phyloP scores from a whole-genome alignment of 2,888 invertebrate species.

The Diogma glabrata region DNA sequence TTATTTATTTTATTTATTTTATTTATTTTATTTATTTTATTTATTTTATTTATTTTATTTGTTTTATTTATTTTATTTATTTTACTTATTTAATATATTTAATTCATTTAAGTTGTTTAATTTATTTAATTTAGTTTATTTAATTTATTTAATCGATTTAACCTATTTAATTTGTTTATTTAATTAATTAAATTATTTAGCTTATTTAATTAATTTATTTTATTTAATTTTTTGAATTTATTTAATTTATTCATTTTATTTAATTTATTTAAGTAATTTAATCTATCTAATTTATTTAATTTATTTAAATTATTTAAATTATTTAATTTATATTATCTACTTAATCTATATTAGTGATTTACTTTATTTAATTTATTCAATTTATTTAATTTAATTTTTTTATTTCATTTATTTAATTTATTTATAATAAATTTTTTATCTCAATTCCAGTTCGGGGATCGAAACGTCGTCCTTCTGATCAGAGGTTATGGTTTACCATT shows the following conservation, averaged over 20 bases:
- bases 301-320: background rate
- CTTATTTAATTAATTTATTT: background rate
- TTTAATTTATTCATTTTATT: background rate
- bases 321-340: background rate
- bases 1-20: background rate
- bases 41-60: background rate
- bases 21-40: background rate
- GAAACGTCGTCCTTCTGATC: too few species aligned
- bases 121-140: background rate
- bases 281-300: background rate
- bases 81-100: background rate
- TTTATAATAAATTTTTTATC: too few species aligned
- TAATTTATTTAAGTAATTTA: background rate
- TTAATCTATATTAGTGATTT: background rate
- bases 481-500: too few species aligned
- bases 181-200: background rate
- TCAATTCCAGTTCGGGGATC: too few species aligned
- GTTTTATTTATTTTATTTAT: background rate
- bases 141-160: background rate
- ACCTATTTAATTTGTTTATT: background rate
- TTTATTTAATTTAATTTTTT: background rate
- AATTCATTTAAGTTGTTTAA: background rate
- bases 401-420: too few species aligned
- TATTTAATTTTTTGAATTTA: background rate
- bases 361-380: background rate